These are phyloP conservation scores for Bombus impatiens DNA, from an alignment of 1,140 invertebrate genomes.

Conservation along the genomic window DNA sequence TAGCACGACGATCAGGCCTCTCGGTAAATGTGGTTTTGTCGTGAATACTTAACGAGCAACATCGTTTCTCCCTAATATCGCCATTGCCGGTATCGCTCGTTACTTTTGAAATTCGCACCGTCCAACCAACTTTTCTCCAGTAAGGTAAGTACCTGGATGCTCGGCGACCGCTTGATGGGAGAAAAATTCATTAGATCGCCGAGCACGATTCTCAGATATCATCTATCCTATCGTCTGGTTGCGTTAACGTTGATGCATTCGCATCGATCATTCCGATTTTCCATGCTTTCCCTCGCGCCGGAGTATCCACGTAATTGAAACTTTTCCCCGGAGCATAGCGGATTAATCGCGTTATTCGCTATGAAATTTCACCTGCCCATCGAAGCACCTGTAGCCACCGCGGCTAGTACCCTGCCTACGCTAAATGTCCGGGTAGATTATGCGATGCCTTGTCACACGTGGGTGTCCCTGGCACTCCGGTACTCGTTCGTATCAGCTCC, in stretches of 20 bases:
- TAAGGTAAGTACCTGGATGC: background rate
- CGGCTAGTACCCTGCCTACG: conserved; percentile 65
- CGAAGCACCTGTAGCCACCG: conserved; percentile 56
- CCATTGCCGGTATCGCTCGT: background rate
- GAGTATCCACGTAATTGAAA: background rate
- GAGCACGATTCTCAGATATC: background rate
- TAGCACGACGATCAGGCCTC: conserved; percentile 30
- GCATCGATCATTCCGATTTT: conserved; percentile 5
- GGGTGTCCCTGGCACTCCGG: conserved; percentile 67
- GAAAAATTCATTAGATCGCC: background rate
- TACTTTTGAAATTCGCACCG: conserved; percentile 6
- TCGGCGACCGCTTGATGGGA: background rate
- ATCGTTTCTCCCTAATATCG: conserved; percentile 8
- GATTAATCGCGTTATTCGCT: conserved; percentile 46
- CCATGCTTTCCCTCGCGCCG: background rate
- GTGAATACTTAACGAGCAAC: conserved; percentile 21
- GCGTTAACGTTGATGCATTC: background rate
- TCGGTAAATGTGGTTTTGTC: conserved; percentile 49
- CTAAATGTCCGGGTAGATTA: conserved; percentile 70
- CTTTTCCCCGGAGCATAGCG: background rate
- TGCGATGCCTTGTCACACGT: conserved; percentile 73
- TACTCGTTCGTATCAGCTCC: conserved; percentile 47
- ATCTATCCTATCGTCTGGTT: background rate
- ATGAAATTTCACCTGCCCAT: conserved; percentile 61
- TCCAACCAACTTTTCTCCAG: background rate